phyloP scores from a whole-genome alignment of 2,888 invertebrate species.

The Napeogenes sylphis region DNA sequence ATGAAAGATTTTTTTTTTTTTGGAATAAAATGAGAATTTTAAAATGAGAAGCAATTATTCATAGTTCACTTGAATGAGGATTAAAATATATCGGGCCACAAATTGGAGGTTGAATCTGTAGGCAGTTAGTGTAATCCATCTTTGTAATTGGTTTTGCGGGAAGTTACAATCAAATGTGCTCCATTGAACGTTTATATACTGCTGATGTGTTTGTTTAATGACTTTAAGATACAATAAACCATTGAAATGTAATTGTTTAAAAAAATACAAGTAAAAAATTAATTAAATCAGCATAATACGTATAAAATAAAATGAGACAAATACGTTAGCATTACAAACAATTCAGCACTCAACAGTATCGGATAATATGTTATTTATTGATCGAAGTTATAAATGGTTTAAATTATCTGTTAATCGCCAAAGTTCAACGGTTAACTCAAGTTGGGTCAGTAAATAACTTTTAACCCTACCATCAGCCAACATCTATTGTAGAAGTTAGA shows the following conservation, averaged over 20 bases:
- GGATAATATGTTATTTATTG: background rate
- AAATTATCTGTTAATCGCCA: slow-evolving; percentile 63
- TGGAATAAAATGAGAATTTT: slow-evolving; percentile 35
- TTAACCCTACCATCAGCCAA: slow-evolving; percentile 38
- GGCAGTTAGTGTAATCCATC: slow-evolving; percentile 62
- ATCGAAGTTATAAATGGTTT: slow-evolving; percentile 34
- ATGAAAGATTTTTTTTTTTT: slow-evolving; percentile 38
- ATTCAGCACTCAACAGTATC: background rate
- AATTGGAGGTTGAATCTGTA: slow-evolving; percentile 63
- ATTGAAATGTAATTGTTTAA: too few relatives aligned
- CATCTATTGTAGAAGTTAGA: background rate
- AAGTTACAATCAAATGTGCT: slow-evolving; percentile 32
- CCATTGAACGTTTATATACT: slow-evolving; percentile 1
- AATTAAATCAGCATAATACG: too few relatives aligned
- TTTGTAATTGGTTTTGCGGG: slow-evolving; percentile 64
- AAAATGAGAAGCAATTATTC: slow-evolving; percentile 49
- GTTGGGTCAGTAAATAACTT: slow-evolving; percentile 61
- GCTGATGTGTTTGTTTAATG: background rate
- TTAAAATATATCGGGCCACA: slow-evolving; percentile 69
- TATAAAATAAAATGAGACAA: too few relatives aligned
- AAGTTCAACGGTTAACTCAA: slow-evolving; percentile 61
- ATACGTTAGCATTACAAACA: background rate
- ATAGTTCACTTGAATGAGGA: slow-evolving; percentile 62
- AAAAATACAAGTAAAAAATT: too few relatives aligned
- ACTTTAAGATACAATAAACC: background rate